Evolutionary conservation across 92 coral and sea anemone species (phyloP).

Genomic region (Epizoanthus illoricatus): DNA sequence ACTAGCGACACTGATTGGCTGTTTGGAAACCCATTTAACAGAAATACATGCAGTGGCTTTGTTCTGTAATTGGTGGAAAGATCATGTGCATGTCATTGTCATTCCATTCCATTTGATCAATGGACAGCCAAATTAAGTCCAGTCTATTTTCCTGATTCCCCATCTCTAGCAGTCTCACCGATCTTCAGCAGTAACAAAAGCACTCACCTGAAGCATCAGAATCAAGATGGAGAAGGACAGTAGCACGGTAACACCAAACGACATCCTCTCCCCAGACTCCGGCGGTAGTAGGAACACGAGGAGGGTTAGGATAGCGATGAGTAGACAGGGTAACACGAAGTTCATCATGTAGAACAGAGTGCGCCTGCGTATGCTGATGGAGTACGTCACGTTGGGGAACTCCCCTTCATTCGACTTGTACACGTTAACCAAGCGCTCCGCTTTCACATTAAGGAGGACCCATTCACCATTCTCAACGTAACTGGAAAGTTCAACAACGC

Average conservation of each 20-base stretch:
- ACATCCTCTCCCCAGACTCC: constrained; percentile 97
- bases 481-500: constrained; percentile 32
- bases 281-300: constrained; percentile 94
- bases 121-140: no score
- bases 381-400: constrained; percentile 77
- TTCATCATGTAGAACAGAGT: constrained; percentile 96
- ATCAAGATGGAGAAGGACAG: constrained; percentile 89
- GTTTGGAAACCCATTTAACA: no score
- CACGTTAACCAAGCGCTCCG: constrained; percentile 50
- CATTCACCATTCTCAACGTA: constrained; percentile 91
- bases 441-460: constrained; percentile 70
- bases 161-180: no score
- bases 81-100: no score
- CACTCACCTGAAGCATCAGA: constrained; percentile 84
- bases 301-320: constrained; percentile 90
- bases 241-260: constrained; percentile 95
- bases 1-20: no score
- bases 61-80: no score
- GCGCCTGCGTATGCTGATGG: constrained; percentile 75
- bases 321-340: constrained; percentile 87
- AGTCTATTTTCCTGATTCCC: no score
- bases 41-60: no score
- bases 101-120: no score
- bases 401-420: constrained; percentile 74
- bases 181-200: neutral